Evolutionary conservation across 2,797 vertebrate species (phyloP), one percentile per base, ranked within the genome.

Genomic region (Anas bernieri): DNA sequence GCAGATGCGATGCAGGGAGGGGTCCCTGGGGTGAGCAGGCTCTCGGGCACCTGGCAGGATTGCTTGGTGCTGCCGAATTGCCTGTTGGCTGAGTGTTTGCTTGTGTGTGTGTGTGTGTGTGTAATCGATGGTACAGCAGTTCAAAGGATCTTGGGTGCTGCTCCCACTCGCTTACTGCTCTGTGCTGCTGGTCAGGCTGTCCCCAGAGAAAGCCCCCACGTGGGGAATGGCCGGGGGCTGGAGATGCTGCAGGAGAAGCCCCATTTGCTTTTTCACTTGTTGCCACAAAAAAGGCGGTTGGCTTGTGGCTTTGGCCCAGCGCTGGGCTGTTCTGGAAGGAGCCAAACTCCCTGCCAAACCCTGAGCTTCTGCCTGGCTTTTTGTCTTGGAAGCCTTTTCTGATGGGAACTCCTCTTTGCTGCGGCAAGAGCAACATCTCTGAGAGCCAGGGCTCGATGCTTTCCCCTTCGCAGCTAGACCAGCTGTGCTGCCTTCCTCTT

Each of bases 361-460:
- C 88, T 9, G 39, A 89, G 86, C 94, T 95, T 93, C 91, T 95
- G 91, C 92, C 48, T 93, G 68, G 92, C 95, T 92, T 94, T 74
- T 87, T 2, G 23, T 93, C 84, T 94, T 81, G 55, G 63, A 79
- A 86, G 84, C 37, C 86, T 95, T 73, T 84, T 30, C 55, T 67
- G 23, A 1, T 5, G 62, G 95, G 50, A 93, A 48, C 20, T 76
- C 63, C 16, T 0, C 0, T 79, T 86, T 81, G 63, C 72, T 35
- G 56, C 62, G 56, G 75, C 17, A 7, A 26, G 61, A 84, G 75
- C 89, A 58, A 76, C 87, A 39, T 35, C 59, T 80, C 28, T 0
- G 31, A 54, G 52, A 90, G 73, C 84, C 62, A 2, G 22, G 86
- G 81, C 69, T n/a, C 52, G 88, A 86, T 50, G 69, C 87, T 88